A percentile compares a stretch with the other conserved stretches of the same genome.
Conservation (phyloP, 2,888 invertebrate species). For the Notodonta ziczac region DNA sequence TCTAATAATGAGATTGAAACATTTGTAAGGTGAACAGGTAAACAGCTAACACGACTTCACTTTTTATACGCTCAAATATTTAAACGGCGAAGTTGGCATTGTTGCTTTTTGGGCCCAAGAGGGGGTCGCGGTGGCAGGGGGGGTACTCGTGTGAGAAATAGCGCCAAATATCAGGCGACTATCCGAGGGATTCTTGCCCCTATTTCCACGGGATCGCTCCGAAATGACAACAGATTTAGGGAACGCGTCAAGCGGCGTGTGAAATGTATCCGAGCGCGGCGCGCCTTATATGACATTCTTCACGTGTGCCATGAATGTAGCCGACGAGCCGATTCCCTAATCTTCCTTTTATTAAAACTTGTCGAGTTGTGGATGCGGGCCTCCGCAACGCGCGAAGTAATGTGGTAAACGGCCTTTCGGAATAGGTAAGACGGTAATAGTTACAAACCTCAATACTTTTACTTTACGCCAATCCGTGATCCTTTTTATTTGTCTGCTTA, state of each 20-base stretch:
- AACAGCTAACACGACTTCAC: conserved; percentile 69
- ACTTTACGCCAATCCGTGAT: neutral
- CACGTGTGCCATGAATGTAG: conserved; percentile 70
- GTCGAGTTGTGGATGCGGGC: conserved; percentile 48
- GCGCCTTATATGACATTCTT: conserved; percentile 81
- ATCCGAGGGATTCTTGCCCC: conserved; percentile 75
- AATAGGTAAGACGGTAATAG: neutral
- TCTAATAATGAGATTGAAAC: conserved; percentile 15
- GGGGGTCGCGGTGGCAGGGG: conserved; percentile 27
- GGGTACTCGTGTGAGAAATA: conserved; percentile 75
- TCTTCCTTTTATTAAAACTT: conserved; percentile 80
- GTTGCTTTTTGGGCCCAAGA: conserved; percentile 28
- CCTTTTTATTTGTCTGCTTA: too few relatives aligned
- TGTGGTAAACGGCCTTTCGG: conserved; percentile 1
- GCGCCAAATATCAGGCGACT: conserved; percentile 76
- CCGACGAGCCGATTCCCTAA: conserved; percentile 71
- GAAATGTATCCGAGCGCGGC: conserved; percentile 79
- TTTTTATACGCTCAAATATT: conserved; percentile 77
- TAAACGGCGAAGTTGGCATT: conserved; percentile 61
- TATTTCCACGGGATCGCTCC: conserved; percentile 77
- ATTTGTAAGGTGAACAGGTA: conserved; percentile 42
- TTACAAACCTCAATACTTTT: neutral
- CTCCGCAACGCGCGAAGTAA: neutral
- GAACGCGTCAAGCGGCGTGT: conserved; percentile 82
- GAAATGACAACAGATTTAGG: conserved; percentile 84